phyloP scores from a whole-genome alignment of 2,888 invertebrate species.

The Pachydiplax longipennis region DNA sequence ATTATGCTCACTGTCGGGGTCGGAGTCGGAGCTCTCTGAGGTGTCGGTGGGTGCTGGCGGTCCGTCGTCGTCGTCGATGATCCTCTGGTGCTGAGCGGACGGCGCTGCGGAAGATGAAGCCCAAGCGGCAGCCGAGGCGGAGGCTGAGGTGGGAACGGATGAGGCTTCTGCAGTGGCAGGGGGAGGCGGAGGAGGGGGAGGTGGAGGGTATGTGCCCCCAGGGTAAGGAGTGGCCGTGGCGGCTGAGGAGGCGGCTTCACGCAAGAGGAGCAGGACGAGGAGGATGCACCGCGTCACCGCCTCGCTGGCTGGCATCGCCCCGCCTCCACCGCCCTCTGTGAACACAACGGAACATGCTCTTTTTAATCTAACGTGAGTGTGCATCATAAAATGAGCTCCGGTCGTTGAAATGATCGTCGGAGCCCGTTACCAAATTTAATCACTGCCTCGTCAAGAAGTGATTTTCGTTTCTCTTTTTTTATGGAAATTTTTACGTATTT shows the following conservation, averaged over 20 bases:
- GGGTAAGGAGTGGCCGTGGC: constrained; percentile 2
- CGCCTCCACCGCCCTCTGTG: constrained; percentile 33
- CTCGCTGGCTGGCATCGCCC: constrained; percentile 42
- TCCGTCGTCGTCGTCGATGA: constrained; percentile 26
- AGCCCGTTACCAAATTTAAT: too few relatives aligned
- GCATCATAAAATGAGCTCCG: not conserved
- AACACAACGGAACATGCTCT: not conserved
- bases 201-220: not conserved
- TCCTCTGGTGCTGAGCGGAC: constrained; percentile 32
- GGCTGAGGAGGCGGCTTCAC: constrained; percentile 26
- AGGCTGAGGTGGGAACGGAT: not conserved
- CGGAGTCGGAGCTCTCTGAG: not conserved
- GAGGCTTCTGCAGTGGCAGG: not conserved
- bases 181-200: not conserved
- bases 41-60: not conserved
- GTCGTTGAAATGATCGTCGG: too few relatives aligned
- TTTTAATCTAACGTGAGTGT: not conserved
- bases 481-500: too few relatives aligned
- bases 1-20: not conserved
- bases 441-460: too few relatives aligned
- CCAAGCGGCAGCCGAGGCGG: not conserved
- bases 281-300: constrained; percentile 42
- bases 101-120: not conserved
- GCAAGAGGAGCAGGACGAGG: constrained; percentile 29
- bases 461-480: too few relatives aligned